These are phyloP conservation scores for Meles meles DNA, from an alignment of 2,113 vertebrate genomes.

Conservation along the genomic window DNA sequence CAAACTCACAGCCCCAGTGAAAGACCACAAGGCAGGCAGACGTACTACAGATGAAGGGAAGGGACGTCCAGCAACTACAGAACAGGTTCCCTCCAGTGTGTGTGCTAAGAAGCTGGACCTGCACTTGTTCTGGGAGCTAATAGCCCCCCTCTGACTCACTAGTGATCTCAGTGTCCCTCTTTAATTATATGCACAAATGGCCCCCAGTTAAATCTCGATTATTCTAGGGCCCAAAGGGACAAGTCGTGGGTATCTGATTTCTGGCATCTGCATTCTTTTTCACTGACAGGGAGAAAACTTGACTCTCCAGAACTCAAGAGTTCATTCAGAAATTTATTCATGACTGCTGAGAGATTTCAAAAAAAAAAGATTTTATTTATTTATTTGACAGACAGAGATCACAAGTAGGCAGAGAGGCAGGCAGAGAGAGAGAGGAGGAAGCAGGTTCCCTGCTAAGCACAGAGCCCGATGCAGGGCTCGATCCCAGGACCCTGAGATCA, in stretches of 20 bases:
- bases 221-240: neutral
- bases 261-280: slow-evolving; percentile 7
- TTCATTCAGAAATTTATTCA: neutral
- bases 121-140: neutral
- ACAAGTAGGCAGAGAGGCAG: no score
- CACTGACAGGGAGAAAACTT: neutral
- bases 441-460: no score
- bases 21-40: neutral
- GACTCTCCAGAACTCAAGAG: neutral
- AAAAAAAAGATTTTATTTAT: no score
- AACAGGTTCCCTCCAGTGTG: neutral
- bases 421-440: no score
- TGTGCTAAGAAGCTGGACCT: neutral
- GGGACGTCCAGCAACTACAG: neutral
- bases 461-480: no score
- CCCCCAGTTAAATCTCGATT: slow-evolving; percentile 5
- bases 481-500: no score
- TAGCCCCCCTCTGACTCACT: neutral
- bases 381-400: no score
- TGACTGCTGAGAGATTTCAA: no score
- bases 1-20: neutral
- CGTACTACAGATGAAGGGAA: neutral
- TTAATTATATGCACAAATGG: slow-evolving; percentile 43
- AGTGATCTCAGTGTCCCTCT: slow-evolving; percentile 10
- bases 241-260: neutral